These are phyloP conservation scores for Bolborhynchus lineola DNA, from an alignment of 2,113 vertebrate species.

Conservation along the genomic window DNA sequence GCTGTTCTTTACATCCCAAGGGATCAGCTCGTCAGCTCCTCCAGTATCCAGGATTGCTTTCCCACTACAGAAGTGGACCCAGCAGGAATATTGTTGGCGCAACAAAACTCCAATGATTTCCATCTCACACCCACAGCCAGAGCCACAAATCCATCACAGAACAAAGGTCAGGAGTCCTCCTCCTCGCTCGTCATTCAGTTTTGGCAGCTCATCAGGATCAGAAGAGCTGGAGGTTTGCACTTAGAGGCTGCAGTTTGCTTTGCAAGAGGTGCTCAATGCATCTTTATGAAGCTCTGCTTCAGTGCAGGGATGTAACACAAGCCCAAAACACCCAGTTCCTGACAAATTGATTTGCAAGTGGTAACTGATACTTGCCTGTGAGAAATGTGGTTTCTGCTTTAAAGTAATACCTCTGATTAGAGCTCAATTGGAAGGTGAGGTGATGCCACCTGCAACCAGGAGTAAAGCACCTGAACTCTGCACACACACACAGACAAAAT, in stretches of 20 bases:
- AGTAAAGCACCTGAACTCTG: not conserved
- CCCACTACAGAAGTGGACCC: not conserved
- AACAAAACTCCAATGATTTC: slow-evolving; percentile 22
- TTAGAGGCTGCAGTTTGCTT: not conserved
- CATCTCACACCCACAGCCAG: not conserved
- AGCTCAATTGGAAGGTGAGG: not conserved
- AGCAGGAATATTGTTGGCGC: not conserved
- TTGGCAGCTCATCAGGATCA: slow-evolving; percentile 18
- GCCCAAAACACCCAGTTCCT: not conserved
- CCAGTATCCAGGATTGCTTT: not conserved
- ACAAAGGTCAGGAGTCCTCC: not conserved
- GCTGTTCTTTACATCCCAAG: not conserved
- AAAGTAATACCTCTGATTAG: not conserved
- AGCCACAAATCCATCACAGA: slow-evolving; percentile 7
- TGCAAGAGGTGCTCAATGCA: not conserved
- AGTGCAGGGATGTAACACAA: not conserved
- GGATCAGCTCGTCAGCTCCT: not conserved
- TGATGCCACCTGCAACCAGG: not conserved
- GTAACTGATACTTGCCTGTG: not conserved
- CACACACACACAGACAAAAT: not conserved
- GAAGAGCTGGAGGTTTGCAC: not conserved
- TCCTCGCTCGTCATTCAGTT: not conserved
- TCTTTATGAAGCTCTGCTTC: not conserved
- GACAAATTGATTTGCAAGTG: not conserved
- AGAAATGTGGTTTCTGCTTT: not conserved